These are phyloP conservation scores for Odontocerum albicorne DNA, from an alignment of 2,888 invertebrate species.

Conservation along the genomic window DNA sequence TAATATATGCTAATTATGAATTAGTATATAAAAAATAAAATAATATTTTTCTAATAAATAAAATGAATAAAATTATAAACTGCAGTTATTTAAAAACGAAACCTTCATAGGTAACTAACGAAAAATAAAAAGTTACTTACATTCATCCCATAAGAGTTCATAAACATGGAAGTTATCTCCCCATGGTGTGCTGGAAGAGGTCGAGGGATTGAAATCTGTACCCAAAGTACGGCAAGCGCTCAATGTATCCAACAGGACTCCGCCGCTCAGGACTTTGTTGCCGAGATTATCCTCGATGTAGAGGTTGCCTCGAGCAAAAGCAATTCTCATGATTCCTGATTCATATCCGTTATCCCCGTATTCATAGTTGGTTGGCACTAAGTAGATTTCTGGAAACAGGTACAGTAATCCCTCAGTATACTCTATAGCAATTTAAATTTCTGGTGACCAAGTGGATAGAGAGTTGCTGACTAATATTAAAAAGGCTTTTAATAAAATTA, in stretches of 20 bases:
- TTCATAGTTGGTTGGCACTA: constrained; percentile 63
- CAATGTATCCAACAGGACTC: constrained; percentile 47
- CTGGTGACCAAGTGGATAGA: too few species aligned
- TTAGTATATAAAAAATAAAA: too few species aligned
- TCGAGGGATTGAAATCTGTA: constrained; percentile 38
- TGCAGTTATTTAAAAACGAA: neutral
- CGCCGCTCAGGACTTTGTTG: constrained; percentile 53
- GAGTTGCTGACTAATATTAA: too few species aligned
- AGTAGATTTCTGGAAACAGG: constrained; percentile 46
- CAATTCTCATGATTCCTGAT: constrained; percentile 74
- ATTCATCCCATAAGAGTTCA: constrained; percentile 65
- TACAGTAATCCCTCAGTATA: too few species aligned
- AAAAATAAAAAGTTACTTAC: constrained; percentile 43
- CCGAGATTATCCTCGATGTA: constrained; percentile 47
- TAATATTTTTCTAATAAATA: too few species aligned
- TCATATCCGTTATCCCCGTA: constrained; percentile 61
- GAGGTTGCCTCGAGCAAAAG: constrained; percentile 66
- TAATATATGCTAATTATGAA: too few species aligned
- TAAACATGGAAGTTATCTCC: constrained; percentile 66
- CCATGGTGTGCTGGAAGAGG: constrained; percentile 47
- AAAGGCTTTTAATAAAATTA: too few species aligned
- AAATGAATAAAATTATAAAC: too few species aligned
- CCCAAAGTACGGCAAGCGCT: constrained; percentile 45
- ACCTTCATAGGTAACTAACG: too few species aligned
- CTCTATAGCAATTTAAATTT: too few species aligned